Percentiles rank a stretch among this genome's conserved stretches.
These are phyloP conservation scores for Bucorvus abyssinicus DNA, from an alignment of 2,797 vertebrate genomes.

Conservation along the genomic window DNA sequence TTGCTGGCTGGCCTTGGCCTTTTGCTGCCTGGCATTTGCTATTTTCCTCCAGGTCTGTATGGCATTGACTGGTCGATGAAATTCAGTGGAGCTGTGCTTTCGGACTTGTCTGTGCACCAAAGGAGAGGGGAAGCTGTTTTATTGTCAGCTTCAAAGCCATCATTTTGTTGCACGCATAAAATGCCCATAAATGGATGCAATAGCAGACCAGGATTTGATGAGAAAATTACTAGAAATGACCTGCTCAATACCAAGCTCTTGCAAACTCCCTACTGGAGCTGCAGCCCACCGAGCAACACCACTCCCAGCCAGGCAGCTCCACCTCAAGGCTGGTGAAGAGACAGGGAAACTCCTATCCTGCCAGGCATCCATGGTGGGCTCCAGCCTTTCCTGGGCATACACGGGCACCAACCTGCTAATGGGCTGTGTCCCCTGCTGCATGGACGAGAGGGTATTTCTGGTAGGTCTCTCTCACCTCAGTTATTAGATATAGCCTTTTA, in stretches of 20 bases:
- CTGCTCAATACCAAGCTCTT: neutral
- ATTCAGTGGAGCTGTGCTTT: neutral
- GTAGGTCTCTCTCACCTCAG: neutral
- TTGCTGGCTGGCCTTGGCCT: neutral
- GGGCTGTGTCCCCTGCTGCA: accelerated
- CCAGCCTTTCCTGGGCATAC: neutral
- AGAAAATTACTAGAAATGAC: neutral
- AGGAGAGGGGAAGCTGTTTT: neutral
- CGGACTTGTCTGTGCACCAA: neutral
- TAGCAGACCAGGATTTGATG: neutral
- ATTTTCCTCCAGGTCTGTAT: neutral
- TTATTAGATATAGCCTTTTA: neutral
- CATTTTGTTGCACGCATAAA: neutral
- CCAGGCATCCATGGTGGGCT: neutral
- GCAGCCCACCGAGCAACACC: neutral
- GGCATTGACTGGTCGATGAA: neutral
- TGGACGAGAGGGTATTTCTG: neutral
- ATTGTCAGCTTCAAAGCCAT: neutral
- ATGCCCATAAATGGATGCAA: neutral
- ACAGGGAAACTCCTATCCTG: neutral
- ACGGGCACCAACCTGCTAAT: accelerated
- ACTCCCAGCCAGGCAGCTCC: neutral
- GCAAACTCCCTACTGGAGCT: neutral
- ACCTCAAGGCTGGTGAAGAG: neutral
- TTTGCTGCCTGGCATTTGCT: neutral